Evolutionary conservation across 2,888 invertebrate species (phyloP).

Genomic region (Rhingia campestris): DNA sequence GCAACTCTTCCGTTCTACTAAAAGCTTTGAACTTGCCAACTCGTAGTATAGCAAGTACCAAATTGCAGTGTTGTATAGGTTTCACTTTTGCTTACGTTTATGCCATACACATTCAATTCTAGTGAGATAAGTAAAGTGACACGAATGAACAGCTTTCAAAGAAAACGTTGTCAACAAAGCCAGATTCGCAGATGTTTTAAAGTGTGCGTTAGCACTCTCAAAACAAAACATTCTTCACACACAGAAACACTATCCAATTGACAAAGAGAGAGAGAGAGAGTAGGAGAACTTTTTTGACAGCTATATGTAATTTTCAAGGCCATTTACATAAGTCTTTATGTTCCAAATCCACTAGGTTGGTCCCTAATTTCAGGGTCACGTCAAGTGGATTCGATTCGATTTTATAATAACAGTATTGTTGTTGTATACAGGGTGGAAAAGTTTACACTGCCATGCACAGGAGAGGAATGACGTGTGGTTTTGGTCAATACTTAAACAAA

Average conservation of each 20-base stretch:
- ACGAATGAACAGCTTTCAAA: constrained; percentile 15
- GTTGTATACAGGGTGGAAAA: constrained; percentile 5
- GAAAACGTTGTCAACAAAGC: constrained; percentile 54
- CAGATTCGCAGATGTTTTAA: constrained; percentile 3
- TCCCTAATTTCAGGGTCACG: constrained; percentile 56
- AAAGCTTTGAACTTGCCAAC: constrained; percentile 23
- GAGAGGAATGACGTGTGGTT: neutral
- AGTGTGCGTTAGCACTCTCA: neutral
- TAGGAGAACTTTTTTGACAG: constrained; percentile 21
- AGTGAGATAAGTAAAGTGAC: neutral
- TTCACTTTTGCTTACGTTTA: constrained; percentile 52
- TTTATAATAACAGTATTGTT: constrained; percentile 6
- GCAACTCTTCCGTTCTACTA: neutral
- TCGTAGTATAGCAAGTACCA: constrained; percentile 25
- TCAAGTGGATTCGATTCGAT: constrained; percentile 32
- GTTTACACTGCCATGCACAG: neutral
- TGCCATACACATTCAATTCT: constrained; percentile 12
- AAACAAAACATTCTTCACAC: neutral
- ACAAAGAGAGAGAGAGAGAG: constrained; percentile 17
- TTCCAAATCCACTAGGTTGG: constrained; percentile 25
- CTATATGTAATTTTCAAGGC: constrained; percentile 55
- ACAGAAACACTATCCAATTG: neutral
- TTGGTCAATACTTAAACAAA: too few species aligned
- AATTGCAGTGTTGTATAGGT: constrained; percentile 30
- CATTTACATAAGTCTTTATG: constrained; percentile 57